Evolutionary conservation across 2,797 vertebrate species (phyloP).

Genomic region (Mormyrus proboscirostris): DNA sequence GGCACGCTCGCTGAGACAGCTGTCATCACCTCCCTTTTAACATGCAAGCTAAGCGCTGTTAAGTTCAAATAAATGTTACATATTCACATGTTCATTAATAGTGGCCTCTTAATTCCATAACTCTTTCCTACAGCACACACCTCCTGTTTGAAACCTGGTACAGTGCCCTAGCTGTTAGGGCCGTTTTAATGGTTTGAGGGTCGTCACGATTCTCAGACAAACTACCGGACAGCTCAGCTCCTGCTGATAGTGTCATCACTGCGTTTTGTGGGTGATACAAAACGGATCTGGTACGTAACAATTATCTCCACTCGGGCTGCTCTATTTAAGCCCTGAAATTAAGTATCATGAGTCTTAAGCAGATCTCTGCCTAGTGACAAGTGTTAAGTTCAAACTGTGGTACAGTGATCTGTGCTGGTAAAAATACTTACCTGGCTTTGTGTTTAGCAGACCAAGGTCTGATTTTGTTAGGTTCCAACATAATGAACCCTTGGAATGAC

Average conservation of each 20-base stretch:
- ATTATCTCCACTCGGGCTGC: neutral
- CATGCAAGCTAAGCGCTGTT: constrained; percentile 1
- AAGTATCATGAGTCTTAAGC: neutral
- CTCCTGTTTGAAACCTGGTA: neutral
- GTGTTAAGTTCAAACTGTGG: neutral
- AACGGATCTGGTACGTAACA: neutral
- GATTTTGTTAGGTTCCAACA: neutral
- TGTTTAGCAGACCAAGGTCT: neutral
- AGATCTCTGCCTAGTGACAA: neutral
- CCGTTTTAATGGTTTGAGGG: neutral
- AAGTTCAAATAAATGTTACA: constrained; percentile 15
- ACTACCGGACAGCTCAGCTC: neutral
- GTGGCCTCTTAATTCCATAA: neutral
- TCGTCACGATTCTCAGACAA: neutral
- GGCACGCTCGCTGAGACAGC: neutral
- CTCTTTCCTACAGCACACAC: neutral
- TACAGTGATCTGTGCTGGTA: neutral
- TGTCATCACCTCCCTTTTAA: constrained; percentile 4
- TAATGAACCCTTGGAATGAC: neutral
- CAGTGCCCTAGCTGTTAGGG: neutral
- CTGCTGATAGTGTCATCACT: neutral
- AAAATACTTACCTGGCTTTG: neutral
- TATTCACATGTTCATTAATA: neutral
- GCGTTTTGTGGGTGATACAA: neutral
- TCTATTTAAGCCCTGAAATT: neutral